Evolutionary conservation across 2,888 invertebrate species (phyloP).

Genomic region (Amphimallon solstitiale): DNA sequence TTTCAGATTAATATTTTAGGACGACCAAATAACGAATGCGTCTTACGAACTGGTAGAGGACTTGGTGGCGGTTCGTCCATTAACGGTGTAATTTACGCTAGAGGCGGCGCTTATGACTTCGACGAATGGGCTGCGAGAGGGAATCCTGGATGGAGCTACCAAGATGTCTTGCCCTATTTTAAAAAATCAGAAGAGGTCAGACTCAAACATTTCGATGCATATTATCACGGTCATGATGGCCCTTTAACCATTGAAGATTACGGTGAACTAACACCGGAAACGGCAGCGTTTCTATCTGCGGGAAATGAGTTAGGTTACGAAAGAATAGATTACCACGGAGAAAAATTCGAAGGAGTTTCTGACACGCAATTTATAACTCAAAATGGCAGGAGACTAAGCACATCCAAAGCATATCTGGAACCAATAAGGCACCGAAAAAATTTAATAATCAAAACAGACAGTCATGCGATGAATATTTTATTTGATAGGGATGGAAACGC

Average conservation of each 20-base stretch:
- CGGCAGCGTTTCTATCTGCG: conserved; percentile 79
- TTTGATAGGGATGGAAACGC: conserved; percentile 80
- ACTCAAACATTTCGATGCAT: conserved; percentile 76
- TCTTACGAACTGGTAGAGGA: conserved; percentile 72
- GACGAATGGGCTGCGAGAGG: conserved; percentile 89
- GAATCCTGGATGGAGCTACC: conserved; percentile 89
- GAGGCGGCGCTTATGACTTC: conserved; percentile 87
- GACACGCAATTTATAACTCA: conserved; percentile 89
- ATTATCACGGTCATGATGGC: conserved; percentile 82
- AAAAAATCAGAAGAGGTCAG: conserved; percentile 83
- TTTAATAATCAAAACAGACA: conserved; percentile 84
- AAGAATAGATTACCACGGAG: conserved; percentile 82
- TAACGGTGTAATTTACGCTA: conserved; percentile 96
- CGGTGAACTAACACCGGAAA: conserved; percentile 86
- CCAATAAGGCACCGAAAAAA: conserved; percentile 81
- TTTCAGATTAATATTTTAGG: background rate
- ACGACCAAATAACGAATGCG: background rate
- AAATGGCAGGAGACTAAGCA: conserved; percentile 85
- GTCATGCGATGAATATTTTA: conserved; percentile 80
- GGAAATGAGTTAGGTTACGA: conserved; percentile 81
- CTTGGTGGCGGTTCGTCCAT: conserved; percentile 92
- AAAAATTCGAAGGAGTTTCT: conserved; percentile 81
- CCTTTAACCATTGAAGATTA: conserved; percentile 82
- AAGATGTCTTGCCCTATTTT: conserved; percentile 91
- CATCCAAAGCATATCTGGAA: conserved; percentile 83